Evolutionary conservation across 1,140 invertebrate species (phyloP), one percentile per base, ranked within the genome.

Genomic region (Drosophila santomea): DNA sequence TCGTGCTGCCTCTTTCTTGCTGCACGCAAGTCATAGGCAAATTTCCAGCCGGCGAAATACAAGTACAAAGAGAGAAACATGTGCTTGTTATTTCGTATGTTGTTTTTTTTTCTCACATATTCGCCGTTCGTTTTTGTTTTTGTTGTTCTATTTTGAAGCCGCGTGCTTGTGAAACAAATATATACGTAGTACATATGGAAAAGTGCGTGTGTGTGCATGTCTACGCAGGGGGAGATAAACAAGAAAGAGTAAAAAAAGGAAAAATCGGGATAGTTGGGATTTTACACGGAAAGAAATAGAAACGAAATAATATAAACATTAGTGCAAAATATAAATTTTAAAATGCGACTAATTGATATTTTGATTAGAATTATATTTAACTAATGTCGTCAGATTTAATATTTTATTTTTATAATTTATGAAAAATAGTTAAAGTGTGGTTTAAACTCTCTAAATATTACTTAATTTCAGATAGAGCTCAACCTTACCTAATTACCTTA

Each of bases 201-300:
- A 45, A 10, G 10, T 12, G n/a, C 3, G 14, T 43, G n/a, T 50
- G 20, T 10, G 45, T 20, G 47, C 52, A 52, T 39, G 54, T 17
- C 15, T 15, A 2, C n/a, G 41, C 10, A 25, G 15, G 38, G n/a
- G 28, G 54, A 45, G 62, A 71, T 68, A 71, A 67, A 56, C 50
- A 71, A 47, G 23, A 66, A 39, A 67, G 47, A 69, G 47, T 48
- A 54, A 25, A 66, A 38, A 66, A 64, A 47, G 38, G 28, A 12
- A 32, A 7, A 35, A 23, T 8, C 32, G 32, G 2, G 7, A 32
- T 10, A 32, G 32, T 10, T 32, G 2, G 25, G 23, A 48, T 39
- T 7, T 43, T 43, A 43, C 39, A 56, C 54, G 3, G 55, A 11
- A n/a, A 55, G n/a, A n/a, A 25, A 20, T n/a, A 23, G 11, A 36